Base-by-base conservation (phyloP, 2,888 invertebrate species). In the Drosophila crucigera region DNA sequence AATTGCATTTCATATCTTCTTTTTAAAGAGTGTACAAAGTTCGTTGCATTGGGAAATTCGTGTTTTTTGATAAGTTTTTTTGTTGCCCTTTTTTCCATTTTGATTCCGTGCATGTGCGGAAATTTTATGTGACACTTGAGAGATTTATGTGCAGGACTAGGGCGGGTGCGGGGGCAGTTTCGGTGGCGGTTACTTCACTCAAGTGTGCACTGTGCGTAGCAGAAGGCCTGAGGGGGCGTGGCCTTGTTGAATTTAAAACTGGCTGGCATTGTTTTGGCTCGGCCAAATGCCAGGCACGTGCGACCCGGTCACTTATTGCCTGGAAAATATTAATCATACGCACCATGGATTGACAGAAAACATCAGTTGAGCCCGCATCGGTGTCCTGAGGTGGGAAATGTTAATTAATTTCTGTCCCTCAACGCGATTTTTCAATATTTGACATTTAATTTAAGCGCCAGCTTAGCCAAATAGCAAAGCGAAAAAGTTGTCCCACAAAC, bases 71-170 rank as follows among this genome's bases (percentile, higher is more conserved):
- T 61, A 60, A 16, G 35, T 22, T 62, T 66, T 65, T 65, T 70
- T 68, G 53, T 67, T 61, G 70, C 69, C 22, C 25, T 66, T 67
- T 68, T 77, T 85, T 83, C 71, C 89, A 88, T 84, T 89, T 86
- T 84, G 85, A 89, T 86, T 89, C 88, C 72, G 82, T 83, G 73
- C 86, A 90, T 88, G 88, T 88, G 89, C 90, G 82, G 83, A 82
- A 83, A 87, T 88, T 88, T 88, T 88, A 88, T 88, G 88, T 90
- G 87, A 88, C 87, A 88, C 86, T 88, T 90, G 88, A 78, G 77
- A 88, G 90, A 88, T 88, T 88, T 88, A 88, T 78, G 81, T 58
- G 64, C 39, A 0, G 59, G 50, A 33, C 25, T 10, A 3, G 7
- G 50, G 14, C 9, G 31, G 28, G 41, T 9, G 47, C 25, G 25